phyloP scores from a whole-genome alignment of 2,113 vertebrate species.

The Catagonus wagneri region DNA sequence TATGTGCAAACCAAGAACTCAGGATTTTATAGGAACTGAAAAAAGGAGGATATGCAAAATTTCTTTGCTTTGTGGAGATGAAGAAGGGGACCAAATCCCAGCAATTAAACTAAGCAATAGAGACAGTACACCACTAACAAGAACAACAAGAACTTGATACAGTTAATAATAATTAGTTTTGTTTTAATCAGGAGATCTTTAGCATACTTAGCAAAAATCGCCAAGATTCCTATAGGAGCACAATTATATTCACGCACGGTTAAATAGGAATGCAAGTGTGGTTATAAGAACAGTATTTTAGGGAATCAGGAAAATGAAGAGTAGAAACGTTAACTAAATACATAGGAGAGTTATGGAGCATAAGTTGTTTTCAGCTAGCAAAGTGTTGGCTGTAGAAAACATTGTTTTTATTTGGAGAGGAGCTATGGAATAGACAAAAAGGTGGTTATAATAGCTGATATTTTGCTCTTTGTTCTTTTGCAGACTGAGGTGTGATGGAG shows the following conservation, averaged over 20 bases:
- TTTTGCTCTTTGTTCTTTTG: background rate
- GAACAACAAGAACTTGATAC: background rate
- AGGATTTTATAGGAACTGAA: background rate
- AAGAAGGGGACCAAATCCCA: background rate
- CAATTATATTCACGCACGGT: background rate
- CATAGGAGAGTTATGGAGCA: background rate
- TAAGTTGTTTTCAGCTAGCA: background rate
- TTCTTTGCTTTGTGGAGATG: background rate
- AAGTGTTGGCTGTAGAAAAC: background rate
- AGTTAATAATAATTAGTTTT: background rate
- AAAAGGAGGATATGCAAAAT: background rate
- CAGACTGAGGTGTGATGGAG: conserved; percentile 62
- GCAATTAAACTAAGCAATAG: background rate
- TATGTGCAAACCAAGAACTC: background rate
- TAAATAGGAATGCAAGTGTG: background rate
- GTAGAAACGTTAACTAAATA: background rate
- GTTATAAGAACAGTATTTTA: background rate
- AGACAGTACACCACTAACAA: background rate
- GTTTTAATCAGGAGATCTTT: background rate
- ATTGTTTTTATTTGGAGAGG: background rate
- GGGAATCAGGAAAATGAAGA: background rate
- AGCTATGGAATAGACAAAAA: background rate
- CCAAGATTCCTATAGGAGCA: background rate
- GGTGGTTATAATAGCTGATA: background rate
- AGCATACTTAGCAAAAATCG: background rate